Evolutionary conservation across 2,888 invertebrate species (phyloP), one percentile per base, ranked within the genome.

Genomic region (Tinea pellionella): DNA sequence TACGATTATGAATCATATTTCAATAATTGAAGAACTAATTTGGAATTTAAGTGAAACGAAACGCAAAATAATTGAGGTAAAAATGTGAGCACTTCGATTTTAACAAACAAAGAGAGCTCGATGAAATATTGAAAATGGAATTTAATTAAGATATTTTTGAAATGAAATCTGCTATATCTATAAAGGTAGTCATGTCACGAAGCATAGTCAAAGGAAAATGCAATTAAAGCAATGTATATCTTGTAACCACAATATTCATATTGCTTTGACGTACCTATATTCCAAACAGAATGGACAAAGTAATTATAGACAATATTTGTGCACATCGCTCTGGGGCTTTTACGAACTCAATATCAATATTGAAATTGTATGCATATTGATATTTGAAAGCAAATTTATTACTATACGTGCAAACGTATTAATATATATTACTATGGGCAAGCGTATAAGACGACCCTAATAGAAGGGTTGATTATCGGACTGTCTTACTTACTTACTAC

Each of bases 201-300:
- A 24, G 24, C 24, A 24, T 47, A 15, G 8, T 47, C 47, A 47
- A 47, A 47, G 47, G 47, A 47, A 47, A 47, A 47, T 15, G 47
- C 13, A 47, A 47, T 47, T 47, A 47, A 47, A 47, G 47, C 16
- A 47, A 16, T 15, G 16, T 47, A 47, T 15, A 15, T 16, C 47
- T 16, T 47, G 47, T 47, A 47, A 47, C 47, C 47, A 47, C 47
- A 47, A 16, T 16, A 47, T 47, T 47, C 47, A 47, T 47, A 47
- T 47, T 47, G 2, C n/a, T 47, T 47, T 47, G 47, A n/a, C 47
- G 41, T 41, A n/a, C 4, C 2, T 41, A n/a, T 12, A 12, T n/a
- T n/a, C 12, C 41, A 41, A 41, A 41, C 9, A n/a, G 41, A 16
- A 47, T 47, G 47, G 47, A 47, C 47, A 47, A 41, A 15, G 47